Evolutionary conservation across 2,113 vertebrate genomes (phyloP), one percentile per base, ranked within the genome.

Genomic region (Caretta caretta): DNA sequence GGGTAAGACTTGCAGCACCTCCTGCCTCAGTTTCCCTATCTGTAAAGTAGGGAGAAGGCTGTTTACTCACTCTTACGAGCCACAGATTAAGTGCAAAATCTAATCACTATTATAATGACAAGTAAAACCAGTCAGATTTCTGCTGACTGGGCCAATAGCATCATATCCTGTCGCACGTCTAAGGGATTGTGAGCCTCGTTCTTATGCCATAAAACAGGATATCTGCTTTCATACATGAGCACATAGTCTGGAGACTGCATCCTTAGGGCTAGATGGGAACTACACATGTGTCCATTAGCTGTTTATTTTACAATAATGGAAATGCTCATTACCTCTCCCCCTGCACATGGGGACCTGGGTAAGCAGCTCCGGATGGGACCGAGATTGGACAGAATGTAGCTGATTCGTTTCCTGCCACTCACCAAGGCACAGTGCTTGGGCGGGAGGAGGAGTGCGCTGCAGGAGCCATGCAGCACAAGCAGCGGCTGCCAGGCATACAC

Each of bases 221-320:
- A 1, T 27, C 27, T 38, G 38, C 14, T 27, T 80, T 59, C 82
- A n/a, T 4, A 0, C 0, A 1, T 1, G 4, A 0, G 0, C 62
- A 82, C 79, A 27, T 10, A 1, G 72, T 6, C 0, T 0, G 53
- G 6, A 0, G 0, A 1, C n/a, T 72, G 69, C n/a, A 72, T 72
- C 69, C 1, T 29, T 0, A 46, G 65, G 85, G 88, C 82, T 51
- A 12, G 75, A 2, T 1, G 84, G 88, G 1, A 50, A 1, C 82
- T 25, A 31, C 12, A 1, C 0, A 5, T 0, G 69, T 49, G 3
- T 9, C 10, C 86, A 2, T 35, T 17, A 24, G 0, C 0, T 0
- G 19, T 35, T 48, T n/a, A 69, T 84, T 51, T 0, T 6, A 0
- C 79, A 10, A 0, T 0, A 65, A 69, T 27, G 1, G 69, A 35